These are phyloP conservation scores for Neocloeon triangulifer DNA, from an alignment of 1,140 invertebrate species.

Conservation along the genomic window DNA sequence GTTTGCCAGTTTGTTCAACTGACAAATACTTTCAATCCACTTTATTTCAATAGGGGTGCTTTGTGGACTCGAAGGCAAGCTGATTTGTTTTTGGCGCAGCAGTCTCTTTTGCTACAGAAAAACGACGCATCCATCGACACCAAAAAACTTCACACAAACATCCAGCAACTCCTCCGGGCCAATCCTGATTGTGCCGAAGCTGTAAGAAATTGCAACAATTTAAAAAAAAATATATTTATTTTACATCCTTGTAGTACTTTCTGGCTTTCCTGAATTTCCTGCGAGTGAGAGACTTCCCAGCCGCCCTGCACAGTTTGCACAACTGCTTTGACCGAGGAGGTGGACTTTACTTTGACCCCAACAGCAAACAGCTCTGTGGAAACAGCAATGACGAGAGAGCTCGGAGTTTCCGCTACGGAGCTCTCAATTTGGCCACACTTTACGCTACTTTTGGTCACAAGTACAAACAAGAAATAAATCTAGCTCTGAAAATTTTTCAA, in stretches of 20 bases:
- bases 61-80: too few relatives aligned
- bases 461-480: too few relatives aligned
- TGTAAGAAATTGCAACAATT: slow-evolving; percentile 28
- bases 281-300: slow-evolving; percentile 66
- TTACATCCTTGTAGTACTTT: slow-evolving; percentile 45
- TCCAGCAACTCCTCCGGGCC: slow-evolving; percentile 50
- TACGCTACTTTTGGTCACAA: slow-evolving; percentile 70
- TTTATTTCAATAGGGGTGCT: too few relatives aligned
- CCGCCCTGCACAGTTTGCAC: slow-evolving; percentile 58
- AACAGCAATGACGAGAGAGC: slow-evolving; percentile 33
- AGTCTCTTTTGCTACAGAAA: too few relatives aligned
- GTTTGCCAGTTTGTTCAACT: too few relatives aligned
- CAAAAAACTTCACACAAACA: too few relatives aligned
- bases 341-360: slow-evolving; percentile 17
- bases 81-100: too few relatives aligned
- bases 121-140: too few relatives aligned
- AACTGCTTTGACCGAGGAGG: slow-evolving; percentile 61
- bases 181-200: slow-evolving; percentile 67
- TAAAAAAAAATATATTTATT: too few relatives aligned
- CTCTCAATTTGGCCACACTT: slow-evolving; percentile 67
- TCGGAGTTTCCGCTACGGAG: slow-evolving; percentile 64
- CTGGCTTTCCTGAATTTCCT: slow-evolving; percentile 76
- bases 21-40: too few relatives aligned
- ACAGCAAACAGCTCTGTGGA: slow-evolving; percentile 17
- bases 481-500: too few relatives aligned